These are phyloP conservation scores for Helarctos malayanus DNA, from an alignment of 2,797 vertebrate species.

Conservation along the genomic window DNA sequence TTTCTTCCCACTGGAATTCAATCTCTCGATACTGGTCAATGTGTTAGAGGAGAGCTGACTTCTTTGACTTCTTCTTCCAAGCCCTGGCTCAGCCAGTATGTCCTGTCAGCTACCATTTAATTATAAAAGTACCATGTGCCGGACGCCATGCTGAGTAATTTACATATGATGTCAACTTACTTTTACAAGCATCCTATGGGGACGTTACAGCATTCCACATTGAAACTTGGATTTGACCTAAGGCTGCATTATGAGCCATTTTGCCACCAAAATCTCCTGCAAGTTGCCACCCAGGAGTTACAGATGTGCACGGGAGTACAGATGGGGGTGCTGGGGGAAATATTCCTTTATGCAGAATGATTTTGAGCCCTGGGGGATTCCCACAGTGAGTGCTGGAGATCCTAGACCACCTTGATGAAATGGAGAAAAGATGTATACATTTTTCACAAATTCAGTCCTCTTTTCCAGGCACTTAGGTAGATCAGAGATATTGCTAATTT, in stretches of 20 bases:
- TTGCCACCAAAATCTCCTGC: not conserved
- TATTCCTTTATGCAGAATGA: not conserved
- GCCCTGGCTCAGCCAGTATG: not conserved
- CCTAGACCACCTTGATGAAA: not conserved
- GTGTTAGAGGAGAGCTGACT: not conserved
- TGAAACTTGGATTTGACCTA: not conserved
- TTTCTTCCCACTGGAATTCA: not conserved
- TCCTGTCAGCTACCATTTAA: not conserved
- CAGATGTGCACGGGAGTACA: not conserved
- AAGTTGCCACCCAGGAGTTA: not conserved
- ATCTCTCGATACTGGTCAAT: not conserved
- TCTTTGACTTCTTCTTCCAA: not conserved
- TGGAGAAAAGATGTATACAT: not conserved
- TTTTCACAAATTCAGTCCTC: not conserved
- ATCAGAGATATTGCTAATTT: not conserved
- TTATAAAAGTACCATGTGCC: not conserved
- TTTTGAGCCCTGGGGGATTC: not conserved
- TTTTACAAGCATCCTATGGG: not conserved
- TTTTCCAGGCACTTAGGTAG: not conserved
- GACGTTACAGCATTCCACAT: not conserved
- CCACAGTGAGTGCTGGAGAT: not conserved
- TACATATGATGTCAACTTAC: not conserved
- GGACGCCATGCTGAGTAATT: not conserved
- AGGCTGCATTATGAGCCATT: not conserved
- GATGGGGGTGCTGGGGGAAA: not conserved